A percentile compares a stretch with the other conserved stretches of the same genome.
Conservation (phyloP, 2,888 invertebrate genomes). For the Leucophenga montana region DNA sequence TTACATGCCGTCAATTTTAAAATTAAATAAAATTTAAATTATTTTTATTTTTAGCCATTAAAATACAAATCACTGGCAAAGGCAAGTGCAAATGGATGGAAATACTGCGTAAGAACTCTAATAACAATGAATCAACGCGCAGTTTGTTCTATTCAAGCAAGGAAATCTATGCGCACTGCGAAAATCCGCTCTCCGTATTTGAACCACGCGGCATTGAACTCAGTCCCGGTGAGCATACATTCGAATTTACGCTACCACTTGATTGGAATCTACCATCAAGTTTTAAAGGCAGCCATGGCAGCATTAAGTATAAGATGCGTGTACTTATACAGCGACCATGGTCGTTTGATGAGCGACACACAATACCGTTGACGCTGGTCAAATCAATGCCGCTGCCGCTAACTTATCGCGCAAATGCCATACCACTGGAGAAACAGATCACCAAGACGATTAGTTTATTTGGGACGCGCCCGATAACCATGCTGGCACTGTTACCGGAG, state of each 20-base stretch:
- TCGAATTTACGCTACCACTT: constrained; percentile 66
- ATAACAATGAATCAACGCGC: constrained; percentile 66
- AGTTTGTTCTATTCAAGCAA: constrained; percentile 71
- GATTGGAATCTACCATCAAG: constrained; percentile 69
- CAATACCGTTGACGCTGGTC: constrained; percentile 68
- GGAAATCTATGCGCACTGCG: constrained; percentile 69
- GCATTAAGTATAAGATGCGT: constrained; percentile 72
- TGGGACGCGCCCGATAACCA: constrained; percentile 69
- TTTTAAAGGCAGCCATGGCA: constrained; percentile 69
- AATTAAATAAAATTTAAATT: background rate
- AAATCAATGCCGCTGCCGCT: constrained; percentile 64
- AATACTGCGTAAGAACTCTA: constrained; percentile 68
- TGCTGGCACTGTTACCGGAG: constrained; percentile 67
- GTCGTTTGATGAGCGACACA: constrained; percentile 71
- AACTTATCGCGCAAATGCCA: constrained; percentile 56
- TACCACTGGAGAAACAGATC: constrained; percentile 63
- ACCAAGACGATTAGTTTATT: constrained; percentile 70
- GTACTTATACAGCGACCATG: constrained; percentile 71
- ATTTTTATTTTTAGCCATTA: constrained; percentile 61
- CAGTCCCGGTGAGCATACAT: constrained; percentile 67
- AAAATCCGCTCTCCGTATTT: constrained; percentile 65
- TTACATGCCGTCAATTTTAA: too few relatives aligned
- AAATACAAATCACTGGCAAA: constrained; percentile 71
- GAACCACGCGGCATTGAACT: constrained; percentile 70
- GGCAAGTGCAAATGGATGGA: constrained; percentile 73